Percentiles rank a stretch among this genome's conserved stretches.
phyloP scores from a whole-genome alignment of 2,888 invertebrate genomes.

The Orchestes rusci region DNA sequence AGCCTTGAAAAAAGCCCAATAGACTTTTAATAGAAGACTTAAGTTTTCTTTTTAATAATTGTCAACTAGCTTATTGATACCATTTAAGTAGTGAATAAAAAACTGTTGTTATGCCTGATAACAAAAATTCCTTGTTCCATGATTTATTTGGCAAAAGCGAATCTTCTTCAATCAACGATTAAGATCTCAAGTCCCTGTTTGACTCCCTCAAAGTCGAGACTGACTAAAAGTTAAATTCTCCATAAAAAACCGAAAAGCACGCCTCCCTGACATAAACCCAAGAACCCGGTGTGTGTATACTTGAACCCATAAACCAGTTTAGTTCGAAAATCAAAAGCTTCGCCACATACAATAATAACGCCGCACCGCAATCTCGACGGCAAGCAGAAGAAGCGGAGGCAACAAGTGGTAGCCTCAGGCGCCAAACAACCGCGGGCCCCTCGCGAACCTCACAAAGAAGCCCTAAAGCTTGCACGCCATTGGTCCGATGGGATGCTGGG shows the following conservation, averaged over 20 bases:
- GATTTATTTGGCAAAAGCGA: too few relatives aligned
- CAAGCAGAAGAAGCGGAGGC: constrained; percentile 22
- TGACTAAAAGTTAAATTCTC: too few relatives aligned
- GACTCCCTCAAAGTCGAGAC: too few relatives aligned
- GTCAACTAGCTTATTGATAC: too few relatives aligned
- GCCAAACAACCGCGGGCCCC: constrained; percentile 27
- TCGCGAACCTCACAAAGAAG: constrained; percentile 31
- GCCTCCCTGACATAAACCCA: constrained; percentile 11
- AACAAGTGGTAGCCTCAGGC: constrained; percentile 35
- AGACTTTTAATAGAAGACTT: too few relatives aligned
- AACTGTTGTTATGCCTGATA: too few relatives aligned
- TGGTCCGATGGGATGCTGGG: constrained; percentile 42
- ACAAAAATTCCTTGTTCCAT: too few relatives aligned
- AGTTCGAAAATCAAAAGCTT: constrained; percentile 21
- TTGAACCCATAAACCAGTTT: constrained; percentile 23
- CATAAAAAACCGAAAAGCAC: constrained; percentile 5
- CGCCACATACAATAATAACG: constrained; percentile 15
- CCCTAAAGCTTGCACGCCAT: constrained; percentile 33
- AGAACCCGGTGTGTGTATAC: constrained; percentile 16
- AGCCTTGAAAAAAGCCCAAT: too few relatives aligned
- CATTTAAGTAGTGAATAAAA: too few relatives aligned
- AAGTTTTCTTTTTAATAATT: too few relatives aligned
- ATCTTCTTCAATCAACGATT: too few relatives aligned
- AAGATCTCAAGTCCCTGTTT: too few relatives aligned
- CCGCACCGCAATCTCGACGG: constrained; percentile 15